Evolutionary conservation across 1,140 invertebrate species (phyloP).

Genomic region (Tenebrio molitor): DNA sequence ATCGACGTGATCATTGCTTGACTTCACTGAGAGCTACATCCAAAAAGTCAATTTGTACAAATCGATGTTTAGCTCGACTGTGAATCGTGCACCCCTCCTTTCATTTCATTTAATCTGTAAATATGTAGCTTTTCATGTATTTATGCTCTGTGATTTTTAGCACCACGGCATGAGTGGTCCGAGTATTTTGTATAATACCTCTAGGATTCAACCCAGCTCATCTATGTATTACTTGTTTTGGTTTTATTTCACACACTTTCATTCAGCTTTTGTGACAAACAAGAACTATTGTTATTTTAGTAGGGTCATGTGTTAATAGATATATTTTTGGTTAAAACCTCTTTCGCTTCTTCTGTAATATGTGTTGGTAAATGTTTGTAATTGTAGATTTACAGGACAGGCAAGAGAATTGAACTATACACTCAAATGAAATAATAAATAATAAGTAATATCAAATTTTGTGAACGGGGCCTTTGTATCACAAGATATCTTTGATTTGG

Average conservation of each 20-base stretch:
- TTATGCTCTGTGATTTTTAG: constrained; percentile 44
- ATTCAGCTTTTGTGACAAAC: not conserved
- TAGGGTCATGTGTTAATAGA: constrained; percentile 9
- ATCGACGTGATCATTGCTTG: not conserved
- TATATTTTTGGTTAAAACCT: not conserved
- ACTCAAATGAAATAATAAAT: constrained; percentile 18
- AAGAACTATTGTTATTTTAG: not conserved
- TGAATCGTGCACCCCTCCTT: not conserved
- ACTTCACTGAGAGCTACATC: constrained; percentile 1
- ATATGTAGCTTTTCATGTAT: constrained; percentile 1
- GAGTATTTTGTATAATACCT: constrained; percentile 55
- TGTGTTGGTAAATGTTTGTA: not conserved
- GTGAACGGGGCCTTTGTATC: constrained; percentile 37
- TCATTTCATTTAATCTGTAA: not conserved
- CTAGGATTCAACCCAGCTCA: constrained; percentile 51
- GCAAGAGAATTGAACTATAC: not conserved
- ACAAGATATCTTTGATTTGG: constrained; percentile 43
- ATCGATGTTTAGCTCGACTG: constrained; percentile 14
- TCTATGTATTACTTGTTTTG: constrained; percentile 11
- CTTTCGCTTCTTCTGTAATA: not conserved
- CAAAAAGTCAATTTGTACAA: not conserved
- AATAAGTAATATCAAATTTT: constrained; percentile 33
- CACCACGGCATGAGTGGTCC: constrained; percentile 54
- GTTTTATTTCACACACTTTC: constrained; percentile 10
- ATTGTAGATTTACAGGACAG: constrained; percentile 6